These are phyloP conservation scores for Heterotis niloticus DNA, from an alignment of 2,113 vertebrate species.

Conservation along the genomic window DNA sequence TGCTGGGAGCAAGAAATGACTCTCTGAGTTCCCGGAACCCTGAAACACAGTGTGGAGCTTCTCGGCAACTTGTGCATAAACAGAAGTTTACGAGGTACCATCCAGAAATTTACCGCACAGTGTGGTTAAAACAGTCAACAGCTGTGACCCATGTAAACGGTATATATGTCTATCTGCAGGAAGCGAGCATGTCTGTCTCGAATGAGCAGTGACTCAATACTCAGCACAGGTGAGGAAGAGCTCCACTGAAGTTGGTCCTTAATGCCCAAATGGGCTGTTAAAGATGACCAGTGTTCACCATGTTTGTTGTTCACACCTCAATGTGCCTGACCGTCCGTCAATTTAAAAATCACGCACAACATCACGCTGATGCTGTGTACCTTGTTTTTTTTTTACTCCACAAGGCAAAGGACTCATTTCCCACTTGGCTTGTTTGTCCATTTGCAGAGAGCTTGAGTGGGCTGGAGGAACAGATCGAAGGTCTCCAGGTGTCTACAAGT, in stretches of 20 bases:
- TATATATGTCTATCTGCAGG: slow-evolving; percentile 38
- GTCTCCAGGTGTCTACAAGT: slow-evolving; percentile 37
- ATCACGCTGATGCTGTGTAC: not conserved
- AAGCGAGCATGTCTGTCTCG: slow-evolving; percentile 55
- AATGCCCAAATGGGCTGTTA: not conserved
- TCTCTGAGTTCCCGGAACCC: slow-evolving; percentile 32
- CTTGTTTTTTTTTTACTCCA: not conserved
- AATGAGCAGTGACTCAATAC: slow-evolving; percentile 61
- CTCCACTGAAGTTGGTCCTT: not conserved
- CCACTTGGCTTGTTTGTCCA: not conserved
- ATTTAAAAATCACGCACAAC: not conserved
- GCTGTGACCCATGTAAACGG: not conserved
- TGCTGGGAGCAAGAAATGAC: slow-evolving; percentile 45
- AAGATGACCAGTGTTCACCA: too few species aligned
- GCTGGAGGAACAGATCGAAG: slow-evolving; percentile 53
- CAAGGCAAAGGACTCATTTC: not conserved
- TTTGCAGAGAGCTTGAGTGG: slow-evolving; percentile 42
- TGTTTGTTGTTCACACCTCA: not conserved
- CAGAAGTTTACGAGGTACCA: slow-evolving; percentile 66
- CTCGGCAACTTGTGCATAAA: slow-evolving; percentile 47
- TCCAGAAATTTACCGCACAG: not conserved
- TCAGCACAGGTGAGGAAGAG: slow-evolving; percentile 54
- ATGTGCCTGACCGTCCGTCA: not conserved
- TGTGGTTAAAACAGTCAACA: not conserved
- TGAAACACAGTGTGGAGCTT: slow-evolving; percentile 25